Percentiles rank a stretch among this genome's conserved stretches.
Conservation (phyloP, 2,888 invertebrate genomes). For the Petrophora chlorosata region DNA sequence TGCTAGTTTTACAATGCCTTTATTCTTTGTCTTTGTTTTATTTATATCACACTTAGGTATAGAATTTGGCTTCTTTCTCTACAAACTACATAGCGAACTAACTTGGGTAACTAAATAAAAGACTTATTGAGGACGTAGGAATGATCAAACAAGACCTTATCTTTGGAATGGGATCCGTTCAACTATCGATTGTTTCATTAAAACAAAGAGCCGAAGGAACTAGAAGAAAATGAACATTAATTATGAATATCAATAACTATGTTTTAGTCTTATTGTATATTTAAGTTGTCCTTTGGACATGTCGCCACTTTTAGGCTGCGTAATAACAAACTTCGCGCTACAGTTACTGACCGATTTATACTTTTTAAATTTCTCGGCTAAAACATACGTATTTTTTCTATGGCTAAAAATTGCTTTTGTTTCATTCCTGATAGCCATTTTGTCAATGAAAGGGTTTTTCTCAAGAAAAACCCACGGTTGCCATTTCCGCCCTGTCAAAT, state of each 20-base stretch:
- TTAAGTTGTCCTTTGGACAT: slow-evolving; percentile 63
- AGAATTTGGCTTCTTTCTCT: slow-evolving; percentile 68
- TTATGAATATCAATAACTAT: slow-evolving; percentile 51
- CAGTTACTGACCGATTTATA: slow-evolving; percentile 62
- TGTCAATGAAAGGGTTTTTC: slow-evolving; percentile 73
- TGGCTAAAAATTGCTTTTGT: slow-evolving; percentile 68
- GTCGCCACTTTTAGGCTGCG: slow-evolving; percentile 61
- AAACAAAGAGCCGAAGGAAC: slow-evolving; percentile 3
- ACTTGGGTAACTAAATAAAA: slow-evolving; percentile 61
- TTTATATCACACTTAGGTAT: slow-evolving; percentile 67
- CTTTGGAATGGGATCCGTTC: slow-evolving; percentile 51
- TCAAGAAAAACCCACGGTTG: slow-evolving; percentile 80
- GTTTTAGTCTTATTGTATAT: slow-evolving; percentile 75
- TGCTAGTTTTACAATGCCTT: slow-evolving; percentile 54
- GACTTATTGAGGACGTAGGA: slow-evolving; percentile 58
- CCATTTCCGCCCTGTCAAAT: slow-evolving; percentile 79
- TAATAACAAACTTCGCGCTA: slow-evolving; percentile 70
- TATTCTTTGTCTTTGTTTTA: slow-evolving; percentile 58
- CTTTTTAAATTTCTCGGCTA: slow-evolving; percentile 71
- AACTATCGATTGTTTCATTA: slow-evolving; percentile 1
- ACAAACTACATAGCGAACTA: slow-evolving; percentile 58
- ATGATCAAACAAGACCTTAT: slow-evolving; percentile 59
- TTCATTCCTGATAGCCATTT: slow-evolving; percentile 73
- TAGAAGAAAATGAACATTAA: slow-evolving; percentile 42
- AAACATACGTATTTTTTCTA: slow-evolving; percentile 67